Percentiles rank a stretch among this genome's conserved stretches.
Evolutionary conservation across 2,888 invertebrate genomes (phyloP).

Genomic region (Ennomos erosarius): DNA sequence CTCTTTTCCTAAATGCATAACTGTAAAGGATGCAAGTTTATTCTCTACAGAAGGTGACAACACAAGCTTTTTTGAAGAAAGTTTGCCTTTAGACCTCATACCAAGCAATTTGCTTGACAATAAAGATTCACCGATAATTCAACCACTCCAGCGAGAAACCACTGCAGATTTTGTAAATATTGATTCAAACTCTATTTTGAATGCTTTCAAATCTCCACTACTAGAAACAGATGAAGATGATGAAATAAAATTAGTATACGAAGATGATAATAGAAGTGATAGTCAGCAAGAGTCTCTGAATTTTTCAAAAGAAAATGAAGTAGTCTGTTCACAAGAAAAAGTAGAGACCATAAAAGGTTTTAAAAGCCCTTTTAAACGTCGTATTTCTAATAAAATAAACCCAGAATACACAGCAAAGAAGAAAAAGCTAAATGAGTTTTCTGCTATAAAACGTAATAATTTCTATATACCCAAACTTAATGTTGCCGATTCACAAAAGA

Average conservation of each 20-base stretch:
- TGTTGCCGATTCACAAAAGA: constrained; percentile 11
- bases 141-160: constrained; percentile 41
- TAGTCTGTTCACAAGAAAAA: constrained; percentile 54
- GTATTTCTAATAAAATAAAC: constrained; percentile 33
- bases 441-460: constrained; percentile 2
- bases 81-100: constrained; percentile 81
- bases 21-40: constrained; percentile 68
- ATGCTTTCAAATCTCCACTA: constrained; percentile 64
- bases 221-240: constrained; percentile 63
- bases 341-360: constrained; percentile 49
- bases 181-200: constrained; percentile 61
- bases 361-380: constrained; percentile 62
- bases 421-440: constrained; percentile 45
- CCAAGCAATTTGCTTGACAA: constrained; percentile 76
- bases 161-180: constrained; percentile 48
- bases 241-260: constrained; percentile 72
- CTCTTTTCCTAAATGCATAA: constrained; percentile 43
- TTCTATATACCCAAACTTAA: constrained; percentile 4
- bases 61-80: constrained; percentile 86
- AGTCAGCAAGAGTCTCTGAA: constrained; percentile 31
- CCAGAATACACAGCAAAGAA: constrained; percentile 53
- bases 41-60: constrained; percentile 79
- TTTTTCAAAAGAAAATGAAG: constrained; percentile 51
- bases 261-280: constrained; percentile 55
- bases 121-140: constrained; percentile 43